Conservation (phyloP, 1,140 invertebrate species). For the Alviniconcha marisindica region DNA sequence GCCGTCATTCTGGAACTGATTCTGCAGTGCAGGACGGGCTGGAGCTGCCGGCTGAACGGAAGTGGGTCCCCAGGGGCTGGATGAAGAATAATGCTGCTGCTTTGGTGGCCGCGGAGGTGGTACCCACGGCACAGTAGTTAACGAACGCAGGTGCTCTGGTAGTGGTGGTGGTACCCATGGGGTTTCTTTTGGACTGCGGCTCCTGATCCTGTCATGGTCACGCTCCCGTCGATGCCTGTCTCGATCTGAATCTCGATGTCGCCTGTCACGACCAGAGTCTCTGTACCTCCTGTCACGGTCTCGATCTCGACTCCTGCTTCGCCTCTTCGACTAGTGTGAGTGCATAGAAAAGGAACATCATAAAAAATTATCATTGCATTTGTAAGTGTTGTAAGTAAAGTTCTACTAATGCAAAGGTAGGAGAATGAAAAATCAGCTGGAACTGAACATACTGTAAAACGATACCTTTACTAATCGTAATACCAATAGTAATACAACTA, state of each 20-base stretch:
- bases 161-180: constrained; percentile 27
- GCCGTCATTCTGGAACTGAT: constrained; percentile 37
- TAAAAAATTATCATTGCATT: too few species aligned
- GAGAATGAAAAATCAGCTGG: too few species aligned
- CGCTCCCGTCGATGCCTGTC: not conserved
- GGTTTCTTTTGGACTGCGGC: not conserved
- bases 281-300: not conserved
- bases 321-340: too few species aligned
- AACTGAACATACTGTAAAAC: too few species aligned
- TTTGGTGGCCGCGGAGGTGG: not conserved
- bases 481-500: too few species aligned
- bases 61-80: not conserved
- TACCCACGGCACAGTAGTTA: not conserved
- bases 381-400: too few species aligned
- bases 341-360: too few species aligned
- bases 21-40: constrained; percentile 3
- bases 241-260: too few species aligned
- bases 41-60: not conserved
- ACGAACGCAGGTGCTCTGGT: not conserved
- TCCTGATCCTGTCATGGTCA: not conserved
- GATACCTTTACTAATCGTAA: too few species aligned
- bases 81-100: not conserved
- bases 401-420: too few species aligned
- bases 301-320: not conserved
- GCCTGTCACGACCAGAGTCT: not conserved